Evolutionary conservation across 1,140 invertebrate genomes (phyloP).

Genomic region (Drosophila ercepeae): DNA sequence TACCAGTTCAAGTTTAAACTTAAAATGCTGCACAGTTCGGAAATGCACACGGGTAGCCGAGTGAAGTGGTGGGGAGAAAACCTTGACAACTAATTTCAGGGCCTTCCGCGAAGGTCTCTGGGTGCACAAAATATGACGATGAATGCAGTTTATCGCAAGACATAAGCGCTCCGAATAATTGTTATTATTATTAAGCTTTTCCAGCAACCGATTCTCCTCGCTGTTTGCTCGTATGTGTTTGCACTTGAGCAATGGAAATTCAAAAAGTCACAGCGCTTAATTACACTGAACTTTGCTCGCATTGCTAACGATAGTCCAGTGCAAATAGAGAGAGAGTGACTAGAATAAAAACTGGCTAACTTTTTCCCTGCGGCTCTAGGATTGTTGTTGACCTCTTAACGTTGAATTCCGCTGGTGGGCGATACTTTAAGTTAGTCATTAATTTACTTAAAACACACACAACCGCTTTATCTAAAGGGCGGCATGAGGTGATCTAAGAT

Average conservation of each 20-base stretch:
- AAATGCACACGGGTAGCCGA: constrained; percentile 57
- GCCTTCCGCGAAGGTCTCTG: constrained; percentile 64
- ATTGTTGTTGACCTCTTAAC: constrained; percentile 62
- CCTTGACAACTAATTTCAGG: constrained; percentile 80
- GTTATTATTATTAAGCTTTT: constrained; percentile 39
- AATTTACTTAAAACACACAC: constrained; percentile 1
- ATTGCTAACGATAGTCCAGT: constrained; percentile 28
- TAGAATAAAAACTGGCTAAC: constrained; percentile 13
- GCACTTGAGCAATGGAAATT: constrained; percentile 51
- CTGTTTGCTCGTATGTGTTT: not conserved
- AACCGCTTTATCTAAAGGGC: not conserved
- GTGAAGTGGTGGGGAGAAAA: constrained; percentile 29
- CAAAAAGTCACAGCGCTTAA: constrained; percentile 65
- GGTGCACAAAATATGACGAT: constrained; percentile 67
- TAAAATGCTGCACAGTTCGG: constrained; percentile 52
- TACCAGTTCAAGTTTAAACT: constrained; percentile 77
- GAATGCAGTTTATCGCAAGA: constrained; percentile 63
- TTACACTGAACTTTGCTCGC: constrained; percentile 74
- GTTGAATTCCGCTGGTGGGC: constrained; percentile 24
- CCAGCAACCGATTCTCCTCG: not conserved
- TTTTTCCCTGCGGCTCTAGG: constrained; percentile 15
- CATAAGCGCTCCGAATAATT: constrained; percentile 46
- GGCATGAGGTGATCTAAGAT: constrained; percentile 26
- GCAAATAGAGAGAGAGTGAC: not conserved
- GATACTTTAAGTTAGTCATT: not conserved